Evolutionary conservation across 2,888 invertebrate species (phyloP).

Genomic region (Lepidochrysops patricia): DNA sequence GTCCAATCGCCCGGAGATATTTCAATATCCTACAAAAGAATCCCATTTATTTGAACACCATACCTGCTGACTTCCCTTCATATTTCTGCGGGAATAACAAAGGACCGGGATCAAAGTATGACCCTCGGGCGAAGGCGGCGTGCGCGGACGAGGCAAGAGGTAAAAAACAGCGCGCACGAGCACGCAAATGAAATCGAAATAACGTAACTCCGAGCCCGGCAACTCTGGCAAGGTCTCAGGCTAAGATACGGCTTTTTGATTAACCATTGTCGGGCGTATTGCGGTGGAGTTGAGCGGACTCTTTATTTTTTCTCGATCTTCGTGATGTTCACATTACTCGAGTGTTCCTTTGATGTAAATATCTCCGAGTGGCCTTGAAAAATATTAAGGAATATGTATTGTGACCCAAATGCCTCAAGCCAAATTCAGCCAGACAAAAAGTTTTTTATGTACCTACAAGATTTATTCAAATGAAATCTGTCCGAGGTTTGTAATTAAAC

Average conservation of each 20-base stretch:
- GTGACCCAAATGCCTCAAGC: slow-evolving; percentile 1
- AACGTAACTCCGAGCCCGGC: slow-evolving; percentile 37
- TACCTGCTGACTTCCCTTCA: slow-evolving; percentile 51
- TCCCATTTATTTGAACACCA: slow-evolving; percentile 50
- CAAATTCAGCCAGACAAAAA: background rate
- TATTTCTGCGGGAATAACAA: slow-evolving; percentile 67
- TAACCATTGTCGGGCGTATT: slow-evolving; percentile 60
- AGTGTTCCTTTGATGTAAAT: slow-evolving; percentile 27
- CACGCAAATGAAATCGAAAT: slow-evolving; percentile 74
- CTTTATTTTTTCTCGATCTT: slow-evolving; percentile 30
- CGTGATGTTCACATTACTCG: slow-evolving; percentile 25
- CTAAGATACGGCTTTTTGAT: slow-evolving; percentile 71
- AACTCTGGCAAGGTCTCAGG: slow-evolving; percentile 46
- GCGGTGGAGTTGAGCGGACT: slow-evolving; percentile 39
- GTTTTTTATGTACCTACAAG: background rate
- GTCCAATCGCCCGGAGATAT: slow-evolving; percentile 59
- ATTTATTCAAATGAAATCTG: background rate
- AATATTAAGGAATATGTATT: slow-evolving; percentile 11
- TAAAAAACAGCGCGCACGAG: slow-evolving; percentile 60
- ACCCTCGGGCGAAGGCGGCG: slow-evolving; percentile 49
- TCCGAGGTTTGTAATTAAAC: background rate
- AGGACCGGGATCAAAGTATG: slow-evolving; percentile 53
- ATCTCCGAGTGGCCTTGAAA: slow-evolving; percentile 20
- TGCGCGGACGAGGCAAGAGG: slow-evolving; percentile 38
- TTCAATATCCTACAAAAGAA: slow-evolving; percentile 66